These are phyloP conservation scores for Chromis chromis DNA, from an alignment of 2,797 vertebrate genomes.

Conservation along the genomic window DNA sequence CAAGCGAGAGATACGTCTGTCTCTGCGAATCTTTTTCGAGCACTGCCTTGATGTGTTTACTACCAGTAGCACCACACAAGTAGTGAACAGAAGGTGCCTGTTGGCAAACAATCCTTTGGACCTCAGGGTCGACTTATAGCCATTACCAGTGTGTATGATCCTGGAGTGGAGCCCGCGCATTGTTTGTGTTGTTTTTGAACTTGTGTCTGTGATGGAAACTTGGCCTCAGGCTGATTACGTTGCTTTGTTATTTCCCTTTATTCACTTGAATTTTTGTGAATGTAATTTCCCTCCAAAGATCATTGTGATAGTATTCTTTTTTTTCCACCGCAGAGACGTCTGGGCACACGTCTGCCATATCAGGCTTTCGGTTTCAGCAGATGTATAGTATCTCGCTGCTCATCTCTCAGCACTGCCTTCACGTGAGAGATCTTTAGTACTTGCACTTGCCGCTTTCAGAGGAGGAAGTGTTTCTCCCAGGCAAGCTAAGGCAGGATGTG, in stretches of 20 bases:
- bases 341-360: constrained; percentile 18
- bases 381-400: constrained; percentile 54
- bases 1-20: constrained; percentile 44
- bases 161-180: constrained; percentile 5
- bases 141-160: constrained; percentile 51
- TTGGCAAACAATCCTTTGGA: constrained; percentile 44
- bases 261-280: constrained; percentile 68
- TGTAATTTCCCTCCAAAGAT: constrained; percentile 64
- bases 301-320: constrained; percentile 4
- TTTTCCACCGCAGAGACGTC: constrained; percentile 10
- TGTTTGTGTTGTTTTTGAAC: constrained; percentile 38
- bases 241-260: constrained; percentile 47
- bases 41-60: constrained; percentile 61
- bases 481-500: constrained; percentile 80
- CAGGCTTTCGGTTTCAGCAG: constrained; percentile 32
- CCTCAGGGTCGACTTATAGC: constrained; percentile 65
- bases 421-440: constrained; percentile 46
- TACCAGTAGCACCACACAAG: constrained; percentile 38
- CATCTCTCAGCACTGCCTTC: constrained; percentile 45
- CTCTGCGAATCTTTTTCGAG: constrained; percentile 36
- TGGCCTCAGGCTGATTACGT: constrained; percentile 36
- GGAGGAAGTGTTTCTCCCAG: constrained; percentile 75
- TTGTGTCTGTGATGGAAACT: constrained; percentile 38
- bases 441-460: constrained; percentile 53
- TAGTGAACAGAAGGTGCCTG: constrained; percentile 48